Evolutionary conservation across 2,797 vertebrate species (phyloP), one percentile per base, ranked within the genome.

Genomic region (Pteropus rufus): DNA sequence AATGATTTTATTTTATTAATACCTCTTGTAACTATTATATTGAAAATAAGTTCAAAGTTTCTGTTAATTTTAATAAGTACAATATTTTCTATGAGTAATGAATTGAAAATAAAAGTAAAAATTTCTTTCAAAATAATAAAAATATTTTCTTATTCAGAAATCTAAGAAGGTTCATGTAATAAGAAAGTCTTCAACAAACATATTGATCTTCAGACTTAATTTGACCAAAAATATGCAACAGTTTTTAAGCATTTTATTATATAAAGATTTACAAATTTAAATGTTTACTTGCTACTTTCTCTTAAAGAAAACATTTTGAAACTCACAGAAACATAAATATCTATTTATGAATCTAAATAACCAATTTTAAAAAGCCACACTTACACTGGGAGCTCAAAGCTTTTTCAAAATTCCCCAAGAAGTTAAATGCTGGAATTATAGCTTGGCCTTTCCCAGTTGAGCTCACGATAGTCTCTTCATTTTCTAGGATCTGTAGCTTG

Each of bases 401-500:
- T 0, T 62, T 97, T 94, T 98, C 97, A 91, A 49, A 49, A 49
- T 96, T 98, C 4, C 98, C 94, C 90, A 98, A 83, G 97, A 99
- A 99, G 96, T 93, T 96, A 98, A 99, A 99, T 21, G 98, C 97
- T 39, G 99, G 99, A 89, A 99, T 99, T 21, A 99, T 54, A 62
- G 98, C 99, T 62, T 98, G 98, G 46, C 99, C 99, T 92, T 98
- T 99, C 58, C 99, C 99, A 1, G 83, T 97, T 65, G 97, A 93
- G 93, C 98, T 97, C 8, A 91, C 96, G 24, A 99, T 96, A 92
- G 98, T 97, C 77, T 98, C 98, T 79, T 99, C 98, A 4, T 98
- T 98, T 96, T 99, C 99, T 94, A 99, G 98, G 91, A 99, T 96
- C 93, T 99, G 99, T 54, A 99, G 96, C 88, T 98, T 99, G 97